Evolutionary conservation across 1,140 invertebrate genomes (phyloP), one percentile per base, ranked within the genome.

Genomic region (Euwallacea fornicatus): DNA sequence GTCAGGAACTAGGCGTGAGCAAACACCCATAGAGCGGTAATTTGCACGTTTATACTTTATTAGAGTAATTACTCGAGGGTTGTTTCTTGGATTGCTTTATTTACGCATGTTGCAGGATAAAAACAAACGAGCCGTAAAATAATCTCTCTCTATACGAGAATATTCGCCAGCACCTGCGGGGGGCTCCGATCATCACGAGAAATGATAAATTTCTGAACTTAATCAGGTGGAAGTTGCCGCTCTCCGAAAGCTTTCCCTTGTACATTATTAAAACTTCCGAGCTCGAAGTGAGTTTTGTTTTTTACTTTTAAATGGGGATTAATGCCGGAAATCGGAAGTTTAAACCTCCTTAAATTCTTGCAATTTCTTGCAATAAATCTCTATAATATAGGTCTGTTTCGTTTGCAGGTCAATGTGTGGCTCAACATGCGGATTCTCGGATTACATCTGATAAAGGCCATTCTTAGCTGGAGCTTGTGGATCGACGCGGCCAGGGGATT

Each of bases 361-460:
- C 21, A 33, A 33, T 33, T 33, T 33, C 21, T 33, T 4, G 21
- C 21, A 33, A 33, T 33, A 33, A 33, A 33, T 33, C 21, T 33
- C 21, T 33, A 33, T 33, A 33, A 33, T 61, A 42, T 41, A 47
- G 9, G 41, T 54, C 13, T 16, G n/a, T 66, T 41, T 42, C 58
- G 54, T 67, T n/a, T 67, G 43, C 65, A 67, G 65, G 65, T 67
- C 65, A 67, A 67, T 67, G 65, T 67, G 53, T 67, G 21, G 21
- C 21, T 42, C 11, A 67, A 67, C 55, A 67, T 67, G 65, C 21
- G 55, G 33, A 42, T 67, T 67, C 15, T 56, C 15, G 55, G 63
- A 66, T 42, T 66, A 16, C 61, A 64, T 50, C 21, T 64, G 43
- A 64, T 64, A 53, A 9, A 9, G 50, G n/a, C 42, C 13, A 33